phyloP scores from a whole-genome alignment of 2,888 invertebrate species.

The Mythimna pallens region DNA sequence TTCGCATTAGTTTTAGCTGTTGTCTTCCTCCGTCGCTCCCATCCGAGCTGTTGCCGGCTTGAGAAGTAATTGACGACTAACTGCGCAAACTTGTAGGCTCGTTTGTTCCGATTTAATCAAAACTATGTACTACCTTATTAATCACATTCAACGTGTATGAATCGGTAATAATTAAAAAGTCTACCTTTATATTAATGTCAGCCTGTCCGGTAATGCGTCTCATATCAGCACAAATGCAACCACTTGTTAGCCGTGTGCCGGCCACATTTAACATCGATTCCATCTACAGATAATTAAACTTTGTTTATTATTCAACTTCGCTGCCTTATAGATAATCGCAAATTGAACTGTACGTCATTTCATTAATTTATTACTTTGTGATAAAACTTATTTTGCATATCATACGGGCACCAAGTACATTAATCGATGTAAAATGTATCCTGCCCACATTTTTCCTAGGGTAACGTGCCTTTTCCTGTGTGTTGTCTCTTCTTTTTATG shows the following conservation, averaged over 20 bases:
- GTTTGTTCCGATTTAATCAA: slow-evolving; percentile 84
- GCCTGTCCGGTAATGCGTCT: slow-evolving; percentile 46
- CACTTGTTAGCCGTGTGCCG: slow-evolving; percentile 53
- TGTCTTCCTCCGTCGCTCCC: slow-evolving; percentile 80
- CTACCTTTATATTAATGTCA: slow-evolving; percentile 44
- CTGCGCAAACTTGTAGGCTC: slow-evolving; percentile 82
- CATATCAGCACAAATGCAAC: slow-evolving; percentile 59
- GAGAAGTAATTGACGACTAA: slow-evolving; percentile 82
- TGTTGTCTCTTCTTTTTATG: slow-evolving; percentile 26
- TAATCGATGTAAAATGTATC: slow-evolving; percentile 47
- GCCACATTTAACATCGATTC: slow-evolving; percentile 58
- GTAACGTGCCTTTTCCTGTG: slow-evolving; percentile 40
- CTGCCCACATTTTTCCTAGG: slow-evolving; percentile 32
- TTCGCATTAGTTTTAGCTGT: slow-evolving; percentile 87
- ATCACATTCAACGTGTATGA: slow-evolving; percentile 47
- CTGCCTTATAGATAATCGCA: slow-evolving; percentile 64
- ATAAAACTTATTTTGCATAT: slow-evolving; percentile 60
- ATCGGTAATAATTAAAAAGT: slow-evolving; percentile 53
- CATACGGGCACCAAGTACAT: slow-evolving; percentile 50
- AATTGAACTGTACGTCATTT: slow-evolving; percentile 66
- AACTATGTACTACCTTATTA: slow-evolving; percentile 66
- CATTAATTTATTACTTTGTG: slow-evolving; percentile 56
- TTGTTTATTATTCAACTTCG: slow-evolving; percentile 63
- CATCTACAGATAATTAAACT: slow-evolving; percentile 65
- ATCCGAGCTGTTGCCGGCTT: slow-evolving; percentile 78